Evolutionary conservation across 2,888 invertebrate genomes (phyloP).

Genomic region (Acronicta psi): DNA sequence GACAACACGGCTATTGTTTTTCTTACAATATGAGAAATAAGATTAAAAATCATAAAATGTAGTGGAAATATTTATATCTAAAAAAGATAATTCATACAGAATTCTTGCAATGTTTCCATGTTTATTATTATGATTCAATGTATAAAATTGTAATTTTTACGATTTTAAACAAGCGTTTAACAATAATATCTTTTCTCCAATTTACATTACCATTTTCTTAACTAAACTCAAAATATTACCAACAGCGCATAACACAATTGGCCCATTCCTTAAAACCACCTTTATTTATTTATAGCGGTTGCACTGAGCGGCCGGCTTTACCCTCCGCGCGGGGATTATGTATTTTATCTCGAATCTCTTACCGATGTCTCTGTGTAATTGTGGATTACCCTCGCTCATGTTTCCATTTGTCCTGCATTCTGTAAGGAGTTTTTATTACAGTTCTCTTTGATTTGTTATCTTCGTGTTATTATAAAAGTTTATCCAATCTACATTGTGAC

Average conservation of each 20-base stretch:
- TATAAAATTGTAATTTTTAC: no score
- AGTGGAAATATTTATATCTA: no score
- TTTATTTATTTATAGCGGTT: constrained; percentile 53
- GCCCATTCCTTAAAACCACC: constrained; percentile 36
- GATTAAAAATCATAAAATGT: no score
- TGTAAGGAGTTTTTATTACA: constrained; percentile 45
- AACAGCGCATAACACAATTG: constrained; percentile 27
- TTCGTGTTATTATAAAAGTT: constrained; percentile 12
- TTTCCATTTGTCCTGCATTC: constrained; percentile 78
- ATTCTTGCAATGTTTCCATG: no score
- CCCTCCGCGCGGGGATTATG: constrained; percentile 74
- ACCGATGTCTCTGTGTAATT: constrained; percentile 85
- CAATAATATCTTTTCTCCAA: no score
- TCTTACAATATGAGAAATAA: no score
- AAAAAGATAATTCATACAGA: no score
- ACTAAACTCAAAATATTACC: constrained; percentile 2
- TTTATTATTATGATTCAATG: no score
- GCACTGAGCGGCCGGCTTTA: constrained; percentile 56
- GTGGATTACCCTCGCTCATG: constrained; percentile 83
- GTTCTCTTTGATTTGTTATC: constrained; percentile 34
- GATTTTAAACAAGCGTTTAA: no score
- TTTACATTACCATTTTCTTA: no score
- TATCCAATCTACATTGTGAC: constrained; percentile 10
- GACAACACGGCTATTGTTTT: no score
- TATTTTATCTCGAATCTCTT: constrained; percentile 84